These are phyloP conservation scores for Neria commutata DNA, from an alignment of 2,888 invertebrate genomes.

Conservation along the genomic window DNA sequence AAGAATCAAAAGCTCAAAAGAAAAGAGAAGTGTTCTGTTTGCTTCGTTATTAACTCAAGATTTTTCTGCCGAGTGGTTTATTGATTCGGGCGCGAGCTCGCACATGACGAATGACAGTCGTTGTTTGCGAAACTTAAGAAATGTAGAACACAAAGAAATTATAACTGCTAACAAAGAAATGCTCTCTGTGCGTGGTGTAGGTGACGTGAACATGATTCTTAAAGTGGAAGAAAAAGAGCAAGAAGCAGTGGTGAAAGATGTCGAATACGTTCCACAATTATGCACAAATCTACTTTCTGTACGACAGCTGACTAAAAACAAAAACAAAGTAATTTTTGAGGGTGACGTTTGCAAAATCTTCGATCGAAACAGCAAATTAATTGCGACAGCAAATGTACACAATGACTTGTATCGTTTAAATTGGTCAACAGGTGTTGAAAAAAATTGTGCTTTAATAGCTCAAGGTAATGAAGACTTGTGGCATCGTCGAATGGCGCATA, in stretches of 20 bases:
- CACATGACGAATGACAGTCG: constrained; percentile 21
- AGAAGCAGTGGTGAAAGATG: constrained; percentile 18
- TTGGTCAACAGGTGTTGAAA: too few species aligned
- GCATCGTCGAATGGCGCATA: constrained; percentile 37
- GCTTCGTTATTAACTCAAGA: constrained; percentile 20
- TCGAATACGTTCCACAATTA: constrained; percentile 10
- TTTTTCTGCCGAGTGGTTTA: constrained; percentile 21
- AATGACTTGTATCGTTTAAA: too few species aligned
- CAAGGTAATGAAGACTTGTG: too few species aligned
- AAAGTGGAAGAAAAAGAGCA: background rate
- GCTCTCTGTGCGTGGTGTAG: constrained; percentile 19
- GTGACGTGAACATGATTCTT: constrained; percentile 16
- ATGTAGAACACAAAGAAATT: constrained; percentile 16
- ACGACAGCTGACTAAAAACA: too few species aligned
- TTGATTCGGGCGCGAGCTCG: constrained; percentile 23
- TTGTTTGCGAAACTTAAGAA: constrained; percentile 5
- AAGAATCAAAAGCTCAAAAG: constrained; percentile 6
- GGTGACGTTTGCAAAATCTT: too few species aligned
- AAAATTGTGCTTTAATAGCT: too few species aligned
- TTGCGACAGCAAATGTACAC: too few species aligned
- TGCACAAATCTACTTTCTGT: background rate
- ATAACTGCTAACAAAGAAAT: constrained; percentile 23
- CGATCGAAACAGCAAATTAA: too few species aligned
- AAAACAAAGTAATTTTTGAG: too few species aligned
- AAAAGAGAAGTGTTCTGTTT: constrained; percentile 15